Conservation (phyloP, 2,113 vertebrate species). For the Bufo bufo region DNA sequence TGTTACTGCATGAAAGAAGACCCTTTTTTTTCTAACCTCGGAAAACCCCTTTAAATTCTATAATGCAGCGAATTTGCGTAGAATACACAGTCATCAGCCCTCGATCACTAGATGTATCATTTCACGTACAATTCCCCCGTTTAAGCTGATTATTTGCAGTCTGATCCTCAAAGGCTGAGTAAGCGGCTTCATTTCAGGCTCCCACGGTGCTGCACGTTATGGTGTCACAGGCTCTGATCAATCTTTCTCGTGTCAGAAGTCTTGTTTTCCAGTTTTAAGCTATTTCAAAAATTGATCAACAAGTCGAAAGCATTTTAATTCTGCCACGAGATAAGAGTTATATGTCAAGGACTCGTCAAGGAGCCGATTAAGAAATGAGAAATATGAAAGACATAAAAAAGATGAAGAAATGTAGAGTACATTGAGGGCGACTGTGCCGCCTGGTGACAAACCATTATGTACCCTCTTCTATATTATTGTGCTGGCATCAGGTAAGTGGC, state of each 20-base stretch:
- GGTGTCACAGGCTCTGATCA: conserved; percentile 19
- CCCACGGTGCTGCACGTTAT: conserved; percentile 6
- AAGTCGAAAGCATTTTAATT: conserved; percentile 32
- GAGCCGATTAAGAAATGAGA: not conserved
- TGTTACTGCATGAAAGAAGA: not conserved
- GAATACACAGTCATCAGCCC: not conserved
- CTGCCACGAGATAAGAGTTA: not conserved
- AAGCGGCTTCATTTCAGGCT: conserved; percentile 19
- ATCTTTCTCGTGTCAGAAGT: conserved; percentile 27
- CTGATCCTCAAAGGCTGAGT: conserved; percentile 10
- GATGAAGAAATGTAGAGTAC: not conserved
- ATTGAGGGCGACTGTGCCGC: not conserved
- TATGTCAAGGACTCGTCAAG: not conserved
- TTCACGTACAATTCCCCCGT: not conserved
- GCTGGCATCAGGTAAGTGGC: not conserved
- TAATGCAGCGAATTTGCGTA: not conserved
- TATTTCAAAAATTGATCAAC: conserved; percentile 50
- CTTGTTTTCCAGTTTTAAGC: conserved; percentile 36
- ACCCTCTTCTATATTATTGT: not conserved
- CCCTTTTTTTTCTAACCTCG: not conserved
- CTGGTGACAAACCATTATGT: not conserved
- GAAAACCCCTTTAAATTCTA: not conserved
- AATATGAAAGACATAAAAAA: not conserved
- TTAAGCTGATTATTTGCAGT: not conserved
- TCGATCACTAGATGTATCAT: not conserved